Percentiles rank a stretch among this genome's conserved stretches.
These are phyloP conservation scores for Lasioglossum lativentre DNA, from an alignment of 2,888 invertebrate genomes.

Conservation along the genomic window DNA sequence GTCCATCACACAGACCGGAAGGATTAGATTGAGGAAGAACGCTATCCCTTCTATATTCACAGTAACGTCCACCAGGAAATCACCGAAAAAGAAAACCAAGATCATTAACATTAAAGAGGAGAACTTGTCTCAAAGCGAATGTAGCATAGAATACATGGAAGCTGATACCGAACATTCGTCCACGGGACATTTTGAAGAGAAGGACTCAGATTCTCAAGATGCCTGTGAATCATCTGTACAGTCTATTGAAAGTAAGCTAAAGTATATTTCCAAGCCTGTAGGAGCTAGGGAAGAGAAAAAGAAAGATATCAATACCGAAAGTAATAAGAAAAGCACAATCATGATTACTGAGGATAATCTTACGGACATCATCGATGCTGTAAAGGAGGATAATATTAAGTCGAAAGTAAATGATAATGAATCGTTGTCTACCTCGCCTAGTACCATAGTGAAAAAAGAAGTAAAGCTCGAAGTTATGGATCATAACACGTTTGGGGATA, in stretches of 20 bases:
- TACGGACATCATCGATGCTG: conserved; percentile 15
- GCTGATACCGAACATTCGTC: conserved; percentile 65
- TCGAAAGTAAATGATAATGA: conserved; percentile 15
- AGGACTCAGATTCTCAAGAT: conserved; percentile 53
- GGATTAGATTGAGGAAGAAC: conserved; percentile 78
- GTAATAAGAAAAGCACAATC: conserved; percentile 64
- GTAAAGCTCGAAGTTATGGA: conserved; percentile 67
- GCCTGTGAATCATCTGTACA: conserved; percentile 31
- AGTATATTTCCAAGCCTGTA: conserved; percentile 10
- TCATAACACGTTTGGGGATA: conserved; percentile 60
- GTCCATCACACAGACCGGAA: conserved; percentile 76
- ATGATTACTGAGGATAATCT: conserved; percentile 53
- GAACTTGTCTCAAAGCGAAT: conserved; percentile 64
- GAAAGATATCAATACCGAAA: conserved; percentile 33
- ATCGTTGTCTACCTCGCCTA: neutral
- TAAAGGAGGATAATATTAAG: conserved; percentile 17
- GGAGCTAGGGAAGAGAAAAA: conserved; percentile 8
- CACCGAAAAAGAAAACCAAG: conserved; percentile 77
- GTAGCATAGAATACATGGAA: conserved; percentile 71
- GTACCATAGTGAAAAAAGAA: conserved; percentile 62
- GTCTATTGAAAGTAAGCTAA: neutral
- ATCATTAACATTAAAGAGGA: conserved; percentile 48
- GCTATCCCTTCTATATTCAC: conserved; percentile 81
- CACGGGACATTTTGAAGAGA: conserved; percentile 50
- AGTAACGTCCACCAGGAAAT: conserved; percentile 79